phyloP scores from a whole-genome alignment of 2,888 invertebrate species.

The Drosophila conformis region DNA sequence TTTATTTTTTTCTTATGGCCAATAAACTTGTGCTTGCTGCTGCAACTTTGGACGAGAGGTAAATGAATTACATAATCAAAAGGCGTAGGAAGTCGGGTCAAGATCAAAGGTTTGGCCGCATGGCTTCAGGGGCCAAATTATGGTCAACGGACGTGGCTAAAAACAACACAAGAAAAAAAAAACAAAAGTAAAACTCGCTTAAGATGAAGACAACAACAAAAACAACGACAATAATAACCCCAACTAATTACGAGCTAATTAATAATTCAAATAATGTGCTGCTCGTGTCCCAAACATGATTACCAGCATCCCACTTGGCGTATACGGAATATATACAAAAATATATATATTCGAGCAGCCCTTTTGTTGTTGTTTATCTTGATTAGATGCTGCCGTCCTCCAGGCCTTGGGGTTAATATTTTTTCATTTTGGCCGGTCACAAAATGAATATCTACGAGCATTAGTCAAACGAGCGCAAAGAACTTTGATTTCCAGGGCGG shows the following conservation, averaged over 20 bases:
- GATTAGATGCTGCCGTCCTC: conserved; percentile 45
- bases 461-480: conserved; percentile 49
- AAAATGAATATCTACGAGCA: conserved; percentile 67
- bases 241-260: conserved; percentile 79
- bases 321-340: conserved; percentile 30
- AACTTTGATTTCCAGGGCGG: conserved; percentile 61
- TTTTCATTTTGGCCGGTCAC: conserved; percentile 52
- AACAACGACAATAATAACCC: conserved; percentile 18
- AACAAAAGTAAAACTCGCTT: conserved; percentile 38
- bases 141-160: conserved; percentile 71
- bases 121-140: conserved; percentile 58
- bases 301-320: conserved; percentile 6
- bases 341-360: conserved; percentile 14
- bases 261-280: conserved; percentile 79
- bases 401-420: conserved; percentile 38
- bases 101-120: conserved; percentile 66
- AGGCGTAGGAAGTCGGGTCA: conserved; percentile 54
- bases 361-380: conserved; percentile 57
- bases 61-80: conserved; percentile 77
- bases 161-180: conserved; percentile 6
- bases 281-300: conserved; percentile 39
- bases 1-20: conserved; percentile 32
- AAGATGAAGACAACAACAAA: conserved; percentile 54
- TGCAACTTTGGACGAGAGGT: conserved; percentile 52
- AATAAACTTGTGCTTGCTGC: conserved; percentile 60